These are phyloP conservation scores for Amorpha juglandis DNA, from an alignment of 2,888 invertebrate genomes.

Conservation along the genomic window DNA sequence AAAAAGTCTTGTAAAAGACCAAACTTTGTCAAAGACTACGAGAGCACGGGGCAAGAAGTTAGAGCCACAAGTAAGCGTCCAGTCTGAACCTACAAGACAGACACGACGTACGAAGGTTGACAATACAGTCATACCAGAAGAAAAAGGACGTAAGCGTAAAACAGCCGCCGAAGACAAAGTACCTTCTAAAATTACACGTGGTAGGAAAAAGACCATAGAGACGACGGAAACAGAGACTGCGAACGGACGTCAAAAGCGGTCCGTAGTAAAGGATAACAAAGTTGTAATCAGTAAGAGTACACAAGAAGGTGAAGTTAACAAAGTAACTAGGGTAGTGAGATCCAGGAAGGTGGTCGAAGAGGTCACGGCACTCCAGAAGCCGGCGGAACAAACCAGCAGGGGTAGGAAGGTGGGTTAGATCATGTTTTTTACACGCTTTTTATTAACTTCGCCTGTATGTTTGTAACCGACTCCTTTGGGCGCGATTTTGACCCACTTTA, in stretches of 20 bases:
- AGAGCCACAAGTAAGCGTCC: slow-evolving; percentile 37
- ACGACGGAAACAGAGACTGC: slow-evolving; percentile 29
- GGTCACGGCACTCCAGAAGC: slow-evolving; percentile 10
- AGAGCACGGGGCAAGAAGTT: slow-evolving; percentile 33
- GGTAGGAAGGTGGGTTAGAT: slow-evolving; percentile 41
- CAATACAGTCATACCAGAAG: slow-evolving; percentile 29
- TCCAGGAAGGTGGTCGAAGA: slow-evolving; percentile 29
- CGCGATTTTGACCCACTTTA: no score
- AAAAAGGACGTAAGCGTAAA: slow-evolving; percentile 46
- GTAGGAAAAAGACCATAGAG: slow-evolving; percentile 37
- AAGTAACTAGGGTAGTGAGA: slow-evolving; percentile 22
- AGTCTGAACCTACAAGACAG: slow-evolving; percentile 34
- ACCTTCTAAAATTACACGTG: slow-evolving; percentile 42
- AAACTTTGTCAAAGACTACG: slow-evolving; percentile 27
- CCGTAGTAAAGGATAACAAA: slow-evolving; percentile 26
- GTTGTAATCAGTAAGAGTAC: slow-evolving; percentile 22
- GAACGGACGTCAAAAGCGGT: slow-evolving; percentile 29
- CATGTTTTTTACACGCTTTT: no score
- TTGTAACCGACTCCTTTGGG: no score
- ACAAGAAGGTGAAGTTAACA: slow-evolving; percentile 19
- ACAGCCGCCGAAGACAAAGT: slow-evolving; percentile 36
- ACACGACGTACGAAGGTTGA: slow-evolving; percentile 34
- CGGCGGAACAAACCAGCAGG: slow-evolving; percentile 33
- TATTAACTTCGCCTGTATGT: no score
- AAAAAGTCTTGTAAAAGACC: background rate